These are phyloP conservation scores for Dicrurus megarhynchus DNA, from an alignment of 2,113 vertebrate genomes.

Conservation along the genomic window DNA sequence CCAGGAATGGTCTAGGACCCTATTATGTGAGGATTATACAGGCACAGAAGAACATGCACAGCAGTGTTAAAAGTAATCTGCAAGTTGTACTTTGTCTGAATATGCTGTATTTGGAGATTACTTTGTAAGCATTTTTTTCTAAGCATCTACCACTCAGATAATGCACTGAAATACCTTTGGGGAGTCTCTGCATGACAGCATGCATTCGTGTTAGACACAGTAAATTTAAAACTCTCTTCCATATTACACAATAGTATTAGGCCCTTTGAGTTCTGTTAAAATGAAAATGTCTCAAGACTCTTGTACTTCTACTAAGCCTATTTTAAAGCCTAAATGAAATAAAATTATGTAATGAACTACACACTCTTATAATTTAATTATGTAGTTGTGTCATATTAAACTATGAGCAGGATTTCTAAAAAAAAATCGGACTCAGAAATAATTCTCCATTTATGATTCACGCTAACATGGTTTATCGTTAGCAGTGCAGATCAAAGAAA, in stretches of 20 bases:
- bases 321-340: neutral
- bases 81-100: neutral
- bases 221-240: neutral
- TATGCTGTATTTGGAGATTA: neutral
- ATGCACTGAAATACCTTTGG: neutral
- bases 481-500: conserved; percentile 43
- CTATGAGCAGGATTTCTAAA: neutral
- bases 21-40: neutral
- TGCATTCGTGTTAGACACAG: neutral
- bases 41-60: neutral
- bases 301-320: neutral
- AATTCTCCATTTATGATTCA: conserved; percentile 29
- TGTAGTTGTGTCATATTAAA: neutral
- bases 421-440: neutral
- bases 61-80: neutral
- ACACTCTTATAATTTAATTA: neutral
- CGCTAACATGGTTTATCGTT: neutral
- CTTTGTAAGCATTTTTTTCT: neutral
- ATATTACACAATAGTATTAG: neutral
- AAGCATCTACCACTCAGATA: neutral
- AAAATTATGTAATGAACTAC: neutral
- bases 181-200: neutral
- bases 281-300: neutral
- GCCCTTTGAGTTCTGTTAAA: neutral
- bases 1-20: neutral